Conservation (phyloP, 2,797 vertebrate genomes). For the Ambastaia sidthimunki region DNA sequence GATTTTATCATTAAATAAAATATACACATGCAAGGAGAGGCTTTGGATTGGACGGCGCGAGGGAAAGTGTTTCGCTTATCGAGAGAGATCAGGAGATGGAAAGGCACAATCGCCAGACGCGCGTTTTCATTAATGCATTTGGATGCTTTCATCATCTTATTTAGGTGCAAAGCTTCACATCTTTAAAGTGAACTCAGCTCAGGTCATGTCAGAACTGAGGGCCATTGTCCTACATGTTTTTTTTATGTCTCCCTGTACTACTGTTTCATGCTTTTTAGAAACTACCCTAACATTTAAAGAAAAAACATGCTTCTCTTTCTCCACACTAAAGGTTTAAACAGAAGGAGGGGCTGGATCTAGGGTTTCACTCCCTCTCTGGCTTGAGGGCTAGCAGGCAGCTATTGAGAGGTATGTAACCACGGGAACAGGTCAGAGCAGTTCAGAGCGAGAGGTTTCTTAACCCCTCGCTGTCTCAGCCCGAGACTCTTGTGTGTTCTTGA, state of each 20-base stretch:
- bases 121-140: constrained; percentile 69
- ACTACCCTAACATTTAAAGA: constrained; percentile 75
- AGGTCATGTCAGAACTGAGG: constrained; percentile 85
- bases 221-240: constrained; percentile 38
- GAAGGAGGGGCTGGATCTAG: constrained; percentile 42
- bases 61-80: constrained; percentile 64
- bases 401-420: constrained; percentile 58
- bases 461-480: constrained; percentile 55
- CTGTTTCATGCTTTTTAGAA: constrained; percentile 56
- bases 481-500: constrained; percentile 20
- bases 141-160: constrained; percentile 88
- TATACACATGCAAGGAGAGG: constrained; percentile 59
- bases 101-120: constrained; percentile 74
- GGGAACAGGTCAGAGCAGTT: constrained; percentile 63
- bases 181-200: constrained; percentile 87
- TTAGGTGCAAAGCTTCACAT: constrained; percentile 79
- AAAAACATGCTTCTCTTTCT: constrained; percentile 80
- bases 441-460: constrained; percentile 54
- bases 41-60: constrained; percentile 50
- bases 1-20: constrained; percentile 90
- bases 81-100: constrained; percentile 77
- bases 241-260: not conserved
- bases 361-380: constrained; percentile 56
- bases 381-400: constrained; percentile 59
- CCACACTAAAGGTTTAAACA: constrained; percentile 28